phyloP scores from a whole-genome alignment of 1,140 invertebrate genomes.

The Sitophilus oryzae region DNA sequence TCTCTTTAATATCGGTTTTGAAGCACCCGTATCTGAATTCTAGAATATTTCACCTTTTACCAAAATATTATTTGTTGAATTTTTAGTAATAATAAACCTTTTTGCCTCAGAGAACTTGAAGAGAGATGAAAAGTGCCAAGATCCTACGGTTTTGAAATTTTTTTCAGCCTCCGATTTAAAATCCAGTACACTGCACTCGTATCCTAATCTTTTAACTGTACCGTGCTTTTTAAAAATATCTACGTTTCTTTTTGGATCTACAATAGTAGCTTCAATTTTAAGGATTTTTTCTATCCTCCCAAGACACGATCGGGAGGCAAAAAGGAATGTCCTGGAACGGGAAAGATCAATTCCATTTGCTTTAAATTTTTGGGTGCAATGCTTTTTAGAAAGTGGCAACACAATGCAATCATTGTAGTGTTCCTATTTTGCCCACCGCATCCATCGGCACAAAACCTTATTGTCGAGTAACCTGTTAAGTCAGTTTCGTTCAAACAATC shows the following conservation, averaged over 20 bases:
- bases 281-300: slow-evolving; percentile 1
- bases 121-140: too few species aligned
- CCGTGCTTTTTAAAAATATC: too few species aligned
- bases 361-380: slow-evolving; percentile 1
- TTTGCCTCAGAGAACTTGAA: too few species aligned
- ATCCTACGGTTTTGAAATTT: slow-evolving; percentile 2
- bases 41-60: too few species aligned
- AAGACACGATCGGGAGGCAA: slow-evolving; percentile 3
- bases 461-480: neutral
- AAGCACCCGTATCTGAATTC: too few species aligned
- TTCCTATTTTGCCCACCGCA: neutral
- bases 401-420: slow-evolving; percentile 3
- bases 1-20: too few species aligned
- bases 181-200: neutral
- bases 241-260: slow-evolving; percentile 5
- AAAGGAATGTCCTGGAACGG: too few species aligned
- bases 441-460: too few species aligned
- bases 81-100: too few species aligned
- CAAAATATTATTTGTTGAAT: too few species aligned
- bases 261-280: neutral
- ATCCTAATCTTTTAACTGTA: slow-evolving; percentile 6
- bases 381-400: slow-evolving; percentile 6
- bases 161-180: slow-evolving; percentile 5
- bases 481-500: too few species aligned
- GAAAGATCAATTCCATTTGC: slow-evolving; percentile 1